These are phyloP conservation scores for Cryptoprocta ferox DNA, from an alignment of 2,797 vertebrate genomes.

Conservation along the genomic window DNA sequence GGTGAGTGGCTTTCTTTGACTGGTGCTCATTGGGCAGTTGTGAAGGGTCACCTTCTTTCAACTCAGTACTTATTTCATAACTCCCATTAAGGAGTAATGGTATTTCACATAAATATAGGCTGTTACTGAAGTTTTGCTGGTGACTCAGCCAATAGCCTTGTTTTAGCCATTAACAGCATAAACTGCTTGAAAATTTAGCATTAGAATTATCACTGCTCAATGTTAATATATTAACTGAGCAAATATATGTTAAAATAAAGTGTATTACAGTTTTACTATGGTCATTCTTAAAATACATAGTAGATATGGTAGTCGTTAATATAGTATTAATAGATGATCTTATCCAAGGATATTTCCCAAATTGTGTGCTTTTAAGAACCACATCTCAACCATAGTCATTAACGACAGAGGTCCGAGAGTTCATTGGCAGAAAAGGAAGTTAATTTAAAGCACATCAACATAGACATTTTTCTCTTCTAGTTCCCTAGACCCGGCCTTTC, in stretches of 20 bases:
- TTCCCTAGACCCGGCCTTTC: background rate
- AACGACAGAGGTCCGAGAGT: background rate
- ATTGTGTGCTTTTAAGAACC: background rate
- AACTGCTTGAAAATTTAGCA: background rate
- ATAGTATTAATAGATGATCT: background rate
- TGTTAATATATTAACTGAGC: slow-evolving; percentile 7
- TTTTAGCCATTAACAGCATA: slow-evolving; percentile 1
- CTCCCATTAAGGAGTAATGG: background rate
- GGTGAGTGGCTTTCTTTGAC: slow-evolving; percentile 87
- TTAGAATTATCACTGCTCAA: background rate
- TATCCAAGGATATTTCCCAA: background rate
- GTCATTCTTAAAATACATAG: background rate
- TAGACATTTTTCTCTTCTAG: background rate
- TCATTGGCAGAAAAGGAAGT: background rate
- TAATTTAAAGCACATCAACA: background rate
- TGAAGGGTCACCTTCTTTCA: slow-evolving; percentile 15
- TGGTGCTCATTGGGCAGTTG: background rate
- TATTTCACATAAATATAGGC: slow-evolving; percentile 7
- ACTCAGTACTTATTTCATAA: background rate
- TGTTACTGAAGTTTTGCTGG: background rate
- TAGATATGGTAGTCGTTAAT: background rate
- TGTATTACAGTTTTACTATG: background rate
- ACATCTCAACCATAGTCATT: background rate
- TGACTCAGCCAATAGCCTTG: background rate
- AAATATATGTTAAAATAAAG: background rate